A percentile compares a stretch with the other conserved stretches of the same genome.
Evolutionary conservation across 2,888 invertebrate genomes (phyloP).

Genomic region (Harpalus rufipes): DNA sequence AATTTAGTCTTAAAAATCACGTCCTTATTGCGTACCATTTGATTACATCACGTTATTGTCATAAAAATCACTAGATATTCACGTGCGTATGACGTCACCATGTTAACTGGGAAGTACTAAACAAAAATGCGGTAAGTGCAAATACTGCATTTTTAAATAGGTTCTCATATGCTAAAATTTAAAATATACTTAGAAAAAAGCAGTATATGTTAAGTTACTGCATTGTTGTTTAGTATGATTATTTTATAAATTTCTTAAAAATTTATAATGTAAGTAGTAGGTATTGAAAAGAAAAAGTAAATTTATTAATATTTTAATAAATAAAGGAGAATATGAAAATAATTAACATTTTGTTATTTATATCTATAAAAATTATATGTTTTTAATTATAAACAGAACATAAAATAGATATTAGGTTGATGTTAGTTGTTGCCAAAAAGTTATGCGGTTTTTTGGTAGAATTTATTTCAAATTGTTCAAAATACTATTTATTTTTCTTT

Average conservation of each 20-base stretch:
- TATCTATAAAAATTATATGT: neutral
- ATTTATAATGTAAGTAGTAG: neutral
- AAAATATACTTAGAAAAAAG: neutral
- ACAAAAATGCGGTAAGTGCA: neutral
- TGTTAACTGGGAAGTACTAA: constrained; percentile 63
- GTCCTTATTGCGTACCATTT: too few relatives aligned
- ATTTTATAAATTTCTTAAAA: constrained; percentile 6
- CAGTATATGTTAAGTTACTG: constrained; percentile 7
- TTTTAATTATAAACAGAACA: too few relatives aligned
- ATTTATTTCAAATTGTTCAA: neutral
- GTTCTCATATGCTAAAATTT: neutral
- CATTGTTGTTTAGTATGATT: constrained; percentile 9
- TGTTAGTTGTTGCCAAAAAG: neutral
- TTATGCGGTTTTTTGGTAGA: constrained; percentile 2
- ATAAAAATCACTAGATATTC: too few relatives aligned
- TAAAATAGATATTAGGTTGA: neutral
- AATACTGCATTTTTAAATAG: neutral
- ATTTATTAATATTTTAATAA: too few relatives aligned
- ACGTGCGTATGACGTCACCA: too few relatives aligned
- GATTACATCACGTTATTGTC: too few relatives aligned
- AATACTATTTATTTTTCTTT: constrained; percentile 15
- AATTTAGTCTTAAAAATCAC: too few relatives aligned
- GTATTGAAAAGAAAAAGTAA: too few relatives aligned
- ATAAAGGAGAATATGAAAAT: neutral
- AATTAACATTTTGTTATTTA: neutral